Conservation (phyloP, 2,113 vertebrate species). For the Irena cyanogastra region DNA sequence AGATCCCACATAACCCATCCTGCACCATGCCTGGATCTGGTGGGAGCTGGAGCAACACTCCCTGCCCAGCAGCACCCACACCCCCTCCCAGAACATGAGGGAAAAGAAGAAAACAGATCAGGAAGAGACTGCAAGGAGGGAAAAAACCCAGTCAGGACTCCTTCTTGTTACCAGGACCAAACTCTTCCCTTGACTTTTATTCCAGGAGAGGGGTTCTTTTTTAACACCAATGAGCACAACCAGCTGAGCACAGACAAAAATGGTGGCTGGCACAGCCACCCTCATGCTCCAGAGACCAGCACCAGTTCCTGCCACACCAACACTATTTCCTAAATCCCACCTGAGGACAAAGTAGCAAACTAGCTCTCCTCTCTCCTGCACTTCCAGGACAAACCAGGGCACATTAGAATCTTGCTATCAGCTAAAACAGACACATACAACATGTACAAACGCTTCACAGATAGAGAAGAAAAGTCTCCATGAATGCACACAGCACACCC, state of each 20-base stretch:
- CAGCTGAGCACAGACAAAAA: rapidly evolving
- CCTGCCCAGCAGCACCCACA: not conserved
- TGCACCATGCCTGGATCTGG: rapidly evolving
- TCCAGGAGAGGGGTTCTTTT: not conserved
- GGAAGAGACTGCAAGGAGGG: not conserved
- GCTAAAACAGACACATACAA: not conserved
- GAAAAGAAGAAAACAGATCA: not conserved
- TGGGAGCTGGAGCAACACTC: not conserved
- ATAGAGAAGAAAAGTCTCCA: not conserved
- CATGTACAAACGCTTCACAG: not conserved
- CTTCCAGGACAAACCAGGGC: not conserved
- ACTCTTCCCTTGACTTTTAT: not conserved
- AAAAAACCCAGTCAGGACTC: not conserved
- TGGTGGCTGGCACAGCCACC: rapidly evolving
- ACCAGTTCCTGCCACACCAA: not conserved
- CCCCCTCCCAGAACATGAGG: not conserved
- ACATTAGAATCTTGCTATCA: not conserved
- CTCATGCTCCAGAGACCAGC: rapidly evolving
- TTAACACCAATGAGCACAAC: rapidly evolving
- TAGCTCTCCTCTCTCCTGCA: not conserved
- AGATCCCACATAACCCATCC: not conserved
- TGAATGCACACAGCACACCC: not conserved
- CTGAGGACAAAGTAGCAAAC: not conserved
- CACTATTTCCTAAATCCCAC: not conserved
- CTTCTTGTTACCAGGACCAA: not conserved